Evolutionary conservation across 1,140 invertebrate species (phyloP).

Genomic region (fruit fly (Drosophila melanogaster)): Release_6_plus_ISO1_MT NT_033777.3:13709501-13710000

Average conservation of each 20-base stretch:
- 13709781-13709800: conserved; percentile 89
- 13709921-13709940: conserved; percentile 72
- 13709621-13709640: not conserved
- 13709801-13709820: conserved; percentile 89
- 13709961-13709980: conserved; percentile 16
- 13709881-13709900: conserved; percentile 5
- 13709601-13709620: conserved; percentile 89
- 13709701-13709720: conserved; percentile 87
- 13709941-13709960: conserved; percentile 25
- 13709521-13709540: conserved; percentile 85
- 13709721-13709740: conserved; percentile 91
- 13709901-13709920: conserved; percentile 74
- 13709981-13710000: conserved; percentile 12
- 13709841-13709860: conserved; percentile 97
- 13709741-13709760: conserved; percentile 92
- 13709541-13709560: conserved; percentile 90
- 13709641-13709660: no score
- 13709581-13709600: conserved; percentile 92
- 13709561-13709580: conserved; percentile 95
- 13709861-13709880: not conserved
- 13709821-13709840: conserved; percentile 96
- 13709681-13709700: conserved; percentile 87
- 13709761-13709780: conserved; percentile 94
- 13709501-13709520: conserved; percentile 88
- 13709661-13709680: conserved; percentile 87